Evolutionary conservation across 2,113 vertebrate species (phyloP).

Genomic region (Dipodomys ordii): DNA sequence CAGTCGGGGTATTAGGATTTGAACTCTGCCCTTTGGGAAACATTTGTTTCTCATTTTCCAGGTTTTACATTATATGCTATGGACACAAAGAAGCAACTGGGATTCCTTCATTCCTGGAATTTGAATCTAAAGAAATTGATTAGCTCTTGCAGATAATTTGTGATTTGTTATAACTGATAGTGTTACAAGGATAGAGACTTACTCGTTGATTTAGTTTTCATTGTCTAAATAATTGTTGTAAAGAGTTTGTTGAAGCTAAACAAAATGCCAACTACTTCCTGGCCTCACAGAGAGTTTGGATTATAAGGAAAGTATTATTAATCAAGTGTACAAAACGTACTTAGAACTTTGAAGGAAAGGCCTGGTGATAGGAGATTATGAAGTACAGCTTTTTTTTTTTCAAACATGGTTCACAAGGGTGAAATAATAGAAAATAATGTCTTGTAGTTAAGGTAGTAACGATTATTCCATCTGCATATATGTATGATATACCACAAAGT

Average conservation of each 20-base stretch:
- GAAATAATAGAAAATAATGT: conserved; percentile 19
- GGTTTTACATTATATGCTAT: background rate
- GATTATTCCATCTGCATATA: background rate
- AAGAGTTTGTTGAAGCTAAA: conserved; percentile 6
- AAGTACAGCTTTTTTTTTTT: background rate
- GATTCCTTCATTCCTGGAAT: background rate
- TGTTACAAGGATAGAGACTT: background rate
- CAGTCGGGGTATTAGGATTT: background rate
- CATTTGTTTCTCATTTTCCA: conserved; percentile 20
- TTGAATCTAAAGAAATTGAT: conserved; percentile 2
- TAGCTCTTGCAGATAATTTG: background rate
- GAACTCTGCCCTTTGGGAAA: background rate
- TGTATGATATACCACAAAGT: background rate
- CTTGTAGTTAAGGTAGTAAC: background rate
- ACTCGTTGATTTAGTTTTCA: background rate
- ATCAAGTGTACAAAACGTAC: background rate
- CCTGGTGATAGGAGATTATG: background rate
- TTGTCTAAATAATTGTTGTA: conserved; percentile 29
- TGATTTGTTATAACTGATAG: background rate
- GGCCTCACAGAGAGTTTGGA: background rate
- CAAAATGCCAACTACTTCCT: background rate
- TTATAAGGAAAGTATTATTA: background rate
- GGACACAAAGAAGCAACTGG: background rate
- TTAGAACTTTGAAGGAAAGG: conserved; percentile 35
- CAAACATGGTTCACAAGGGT: background rate